Percentiles rank a stretch among this genome's conserved stretches.
Evolutionary conservation across 2,113 vertebrate species (phyloP).

Genomic region (Cygnus atratus): DNA sequence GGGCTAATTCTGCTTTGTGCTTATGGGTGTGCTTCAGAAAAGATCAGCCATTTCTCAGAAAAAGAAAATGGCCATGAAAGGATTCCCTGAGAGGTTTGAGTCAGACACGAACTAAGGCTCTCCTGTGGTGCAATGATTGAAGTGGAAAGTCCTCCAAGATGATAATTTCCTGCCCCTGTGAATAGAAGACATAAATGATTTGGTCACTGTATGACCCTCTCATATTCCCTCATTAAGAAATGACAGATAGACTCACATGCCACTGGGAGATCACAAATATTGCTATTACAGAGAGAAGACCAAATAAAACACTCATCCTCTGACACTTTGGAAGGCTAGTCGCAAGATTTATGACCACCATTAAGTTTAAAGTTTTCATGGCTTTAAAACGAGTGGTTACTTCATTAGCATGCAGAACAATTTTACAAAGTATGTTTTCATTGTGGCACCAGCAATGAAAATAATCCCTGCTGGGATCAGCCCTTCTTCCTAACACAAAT

Average conservation of each 20-base stretch:
- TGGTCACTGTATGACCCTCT: slow-evolving; percentile 6
- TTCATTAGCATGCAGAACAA: not conserved
- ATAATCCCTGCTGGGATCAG: not conserved
- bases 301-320: slow-evolving; percentile 25
- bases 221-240: slow-evolving; percentile 17
- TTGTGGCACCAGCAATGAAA: not conserved
- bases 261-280: not conserved
- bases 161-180: not conserved
- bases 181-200: slow-evolving; percentile 27
- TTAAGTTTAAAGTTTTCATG: not conserved
- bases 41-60: not conserved
- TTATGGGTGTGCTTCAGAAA: not conserved
- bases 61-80: not conserved
- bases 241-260: not conserved
- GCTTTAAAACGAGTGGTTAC: not conserved
- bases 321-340: not conserved
- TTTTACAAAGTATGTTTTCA: not conserved
- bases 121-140: not conserved
- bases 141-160: not conserved
- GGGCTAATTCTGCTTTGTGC: not conserved
- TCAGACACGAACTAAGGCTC: not conserved
- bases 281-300: not conserved
- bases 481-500: not conserved
- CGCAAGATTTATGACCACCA: not conserved
- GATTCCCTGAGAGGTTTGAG: not conserved